phyloP scores from a whole-genome alignment of 2,113 vertebrate species.

The human region GRCh38 chr1:51647001-51647500 shows the following conservation, averaged over 20 bases:
- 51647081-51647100: neutral
- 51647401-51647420: neutral
- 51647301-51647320: neutral
- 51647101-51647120: neutral
- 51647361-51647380: neutral
- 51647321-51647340: neutral
- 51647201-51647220: neutral
- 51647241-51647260: neutral
- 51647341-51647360: neutral
- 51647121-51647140: neutral
- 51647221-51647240: neutral
- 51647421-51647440: neutral
- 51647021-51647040: neutral
- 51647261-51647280: neutral
- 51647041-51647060: neutral
- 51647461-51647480: neutral
- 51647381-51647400: neutral
- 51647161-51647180: neutral
- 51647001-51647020: neutral
- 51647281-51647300: neutral
- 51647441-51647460: neutral
- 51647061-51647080: neutral
- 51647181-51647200: neutral
- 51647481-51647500: neutral
- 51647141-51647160: neutral